phyloP scores from a whole-genome alignment of 2,797 vertebrate species.

The Gambusia yucatana region DNA sequence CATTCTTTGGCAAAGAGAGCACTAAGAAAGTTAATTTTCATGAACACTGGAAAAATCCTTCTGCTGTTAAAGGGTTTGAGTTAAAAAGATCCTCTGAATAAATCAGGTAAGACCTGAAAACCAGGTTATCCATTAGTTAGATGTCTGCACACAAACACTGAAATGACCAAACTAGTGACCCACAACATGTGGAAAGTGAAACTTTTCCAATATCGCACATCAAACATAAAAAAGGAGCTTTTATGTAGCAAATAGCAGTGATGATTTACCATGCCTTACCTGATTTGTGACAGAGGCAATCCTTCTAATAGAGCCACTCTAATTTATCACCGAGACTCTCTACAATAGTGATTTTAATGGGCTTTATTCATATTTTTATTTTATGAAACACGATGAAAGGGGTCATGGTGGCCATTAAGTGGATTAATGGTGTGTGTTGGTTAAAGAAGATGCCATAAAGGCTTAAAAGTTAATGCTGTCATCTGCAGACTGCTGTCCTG shows the following conservation, averaged over 20 bases:
- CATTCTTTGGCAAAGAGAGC: not conserved
- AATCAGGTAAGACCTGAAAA: conserved; percentile 5
- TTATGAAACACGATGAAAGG: conserved; percentile 86
- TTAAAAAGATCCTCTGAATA: conserved; percentile 6
- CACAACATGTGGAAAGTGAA: conserved; percentile 31
- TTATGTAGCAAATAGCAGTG: conserved; percentile 68
- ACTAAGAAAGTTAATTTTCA: not conserved
- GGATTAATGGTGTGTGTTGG: conserved; percentile 83
- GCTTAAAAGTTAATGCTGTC: conserved; percentile 84
- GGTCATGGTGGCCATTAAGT: conserved; percentile 83
- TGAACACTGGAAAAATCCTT: conserved; percentile 1
- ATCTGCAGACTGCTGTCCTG: conserved; percentile 72
- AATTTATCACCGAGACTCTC: conserved; percentile 75
- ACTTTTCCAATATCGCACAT: conserved; percentile 34
- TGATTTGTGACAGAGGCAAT: conserved; percentile 71
- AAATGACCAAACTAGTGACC: conserved; percentile 9
- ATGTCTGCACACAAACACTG: conserved; percentile 2
- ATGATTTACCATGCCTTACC: conserved; percentile 65
- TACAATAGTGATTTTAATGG: conserved; percentile 83
- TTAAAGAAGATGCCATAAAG: conserved; percentile 86
- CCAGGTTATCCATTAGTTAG: conserved; percentile 33
- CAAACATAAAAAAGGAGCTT: conserved; percentile 49
- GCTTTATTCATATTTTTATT: conserved; percentile 86
- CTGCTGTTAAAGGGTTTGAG: not conserved
- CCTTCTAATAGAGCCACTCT: conserved; percentile 75